Percentiles rank a stretch among this genome's conserved stretches.
Conservation (phyloP, 1,140 invertebrate genomes). For the Drosophila ironensis region DNA sequence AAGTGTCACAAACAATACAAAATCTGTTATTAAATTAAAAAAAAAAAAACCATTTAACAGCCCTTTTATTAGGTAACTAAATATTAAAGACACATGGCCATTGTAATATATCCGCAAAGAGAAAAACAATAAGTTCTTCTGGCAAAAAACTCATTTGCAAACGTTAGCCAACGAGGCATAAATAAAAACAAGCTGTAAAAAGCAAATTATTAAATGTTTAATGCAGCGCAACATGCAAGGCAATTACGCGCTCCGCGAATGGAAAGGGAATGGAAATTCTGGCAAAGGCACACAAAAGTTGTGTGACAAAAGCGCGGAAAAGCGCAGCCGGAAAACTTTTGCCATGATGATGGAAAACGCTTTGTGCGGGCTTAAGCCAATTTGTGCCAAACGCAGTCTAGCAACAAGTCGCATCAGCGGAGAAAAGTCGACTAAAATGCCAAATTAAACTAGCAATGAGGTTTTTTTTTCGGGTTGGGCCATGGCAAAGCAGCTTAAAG, state of each 20-base stretch:
- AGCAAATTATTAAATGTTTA: slow-evolving; percentile 74
- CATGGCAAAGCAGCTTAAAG: slow-evolving; percentile 51
- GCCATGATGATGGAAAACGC: slow-evolving; percentile 63
- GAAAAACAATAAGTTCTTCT: too few relatives aligned
- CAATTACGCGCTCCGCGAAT: slow-evolving; percentile 53
- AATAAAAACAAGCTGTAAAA: slow-evolving; percentile 24
- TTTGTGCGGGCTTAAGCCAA: slow-evolving; percentile 76
- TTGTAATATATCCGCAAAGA: too few relatives aligned
- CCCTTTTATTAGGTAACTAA: too few relatives aligned
- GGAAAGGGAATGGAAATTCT: slow-evolving; percentile 11
- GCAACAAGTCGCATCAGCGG: slow-evolving; percentile 19
- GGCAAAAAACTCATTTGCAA: slow-evolving; percentile 18
- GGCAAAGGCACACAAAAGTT: slow-evolving; percentile 31
- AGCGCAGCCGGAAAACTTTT: slow-evolving; percentile 66
- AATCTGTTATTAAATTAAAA: too few relatives aligned
- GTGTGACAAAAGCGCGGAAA: slow-evolving; percentile 75
- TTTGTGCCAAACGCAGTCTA: slow-evolving; percentile 65
- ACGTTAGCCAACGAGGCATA: slow-evolving; percentile 41
- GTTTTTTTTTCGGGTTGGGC: slow-evolving; percentile 27
- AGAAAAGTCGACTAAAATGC: slow-evolving; percentile 19
- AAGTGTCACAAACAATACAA: too few relatives aligned
- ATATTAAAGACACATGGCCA: too few relatives aligned
- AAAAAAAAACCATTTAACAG: too few relatives aligned
- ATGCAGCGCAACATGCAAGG: slow-evolving; percentile 77
- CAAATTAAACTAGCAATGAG: slow-evolving; percentile 66